These are phyloP conservation scores for Dromiciops gliroides DNA, from an alignment of 2,113 vertebrate species.

Conservation along the genomic window DNA sequence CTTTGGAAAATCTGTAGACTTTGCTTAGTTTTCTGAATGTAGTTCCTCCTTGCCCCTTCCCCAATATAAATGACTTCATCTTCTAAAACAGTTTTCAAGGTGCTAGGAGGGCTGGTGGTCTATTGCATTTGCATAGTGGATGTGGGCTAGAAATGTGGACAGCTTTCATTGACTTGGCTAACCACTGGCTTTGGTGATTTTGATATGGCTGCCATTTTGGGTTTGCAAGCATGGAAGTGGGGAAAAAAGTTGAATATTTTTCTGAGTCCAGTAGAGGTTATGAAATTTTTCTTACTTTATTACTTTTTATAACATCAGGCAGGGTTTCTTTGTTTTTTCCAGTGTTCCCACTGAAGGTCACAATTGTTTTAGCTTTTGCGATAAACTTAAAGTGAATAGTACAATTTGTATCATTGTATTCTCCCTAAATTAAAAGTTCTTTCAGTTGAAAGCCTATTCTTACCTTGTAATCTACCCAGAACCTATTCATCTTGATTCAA, in stretches of 20 bases:
- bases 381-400: background rate
- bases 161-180: background rate
- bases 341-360: constrained; percentile 46
- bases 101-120: background rate
- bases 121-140: background rate
- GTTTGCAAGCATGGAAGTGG: background rate
- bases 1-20: background rate
- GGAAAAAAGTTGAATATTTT: constrained; percentile 43
- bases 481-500: background rate
- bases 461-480: background rate
- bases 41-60: no score
- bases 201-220: background rate
- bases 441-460: background rate
- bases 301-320: background rate
- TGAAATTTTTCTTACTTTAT: background rate
- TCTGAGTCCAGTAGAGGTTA: background rate
- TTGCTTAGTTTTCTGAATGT: background rate
- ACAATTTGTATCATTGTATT: background rate
- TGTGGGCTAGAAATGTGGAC: background rate
- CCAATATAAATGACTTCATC: background rate
- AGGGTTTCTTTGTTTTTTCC: background rate
- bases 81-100: background rate
- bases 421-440: background rate
- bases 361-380: constrained; percentile 19
- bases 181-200: background rate